Evolutionary conservation across 2,113 vertebrate genomes (phyloP), one percentile per base, ranked within the genome.

Genomic region (Hoplias malabaricus): DNA sequence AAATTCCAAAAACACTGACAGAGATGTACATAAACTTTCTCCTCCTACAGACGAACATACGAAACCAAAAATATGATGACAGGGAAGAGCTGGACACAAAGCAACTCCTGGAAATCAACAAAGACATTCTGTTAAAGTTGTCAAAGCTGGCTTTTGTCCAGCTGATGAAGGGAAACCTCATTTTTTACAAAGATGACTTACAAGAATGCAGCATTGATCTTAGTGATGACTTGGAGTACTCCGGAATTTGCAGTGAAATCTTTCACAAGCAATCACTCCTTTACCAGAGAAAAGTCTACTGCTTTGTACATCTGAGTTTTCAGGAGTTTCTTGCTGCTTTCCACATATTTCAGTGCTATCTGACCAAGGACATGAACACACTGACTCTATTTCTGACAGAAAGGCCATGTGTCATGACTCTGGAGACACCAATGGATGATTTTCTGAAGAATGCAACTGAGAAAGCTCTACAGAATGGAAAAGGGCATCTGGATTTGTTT

Each of bases 281-380:
- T 29, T n/a, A 74, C 6, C 61, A 73, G 53, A 57, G 53, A 16
- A 83, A 69, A 67, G 75, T 80, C 6, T 83, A 70, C 74, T 82
- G 82, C n/a, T 85, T 85, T 31, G 56, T 84, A 19, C 83, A 83
- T 53, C 33, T 75, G 23, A 83, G 78, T 40, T 23, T 84, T 40
- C 80, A 84, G 50, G 80, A 85, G 57, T 85, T 79, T 23, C 77
- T 81, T 0, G 82, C 84, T 13, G 79, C 84, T 4, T 27, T 87
- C 31, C 69, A 80, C 40, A 48, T 83, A n/a, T 85, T 81, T 40
- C 19, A 65, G 2, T 69, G 75, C 9, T 84, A 62, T 36, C 40
- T 72, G 42, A 81, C 54, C 27, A 75, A 72, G 1, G 66, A 68
- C 9, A 56, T 69, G 36, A n/a, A n/a, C n/a, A n/a, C n/a, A n/a